Conservation (phyloP, 2,797 vertebrate species). For the Acipenser ruthenus region DNA sequence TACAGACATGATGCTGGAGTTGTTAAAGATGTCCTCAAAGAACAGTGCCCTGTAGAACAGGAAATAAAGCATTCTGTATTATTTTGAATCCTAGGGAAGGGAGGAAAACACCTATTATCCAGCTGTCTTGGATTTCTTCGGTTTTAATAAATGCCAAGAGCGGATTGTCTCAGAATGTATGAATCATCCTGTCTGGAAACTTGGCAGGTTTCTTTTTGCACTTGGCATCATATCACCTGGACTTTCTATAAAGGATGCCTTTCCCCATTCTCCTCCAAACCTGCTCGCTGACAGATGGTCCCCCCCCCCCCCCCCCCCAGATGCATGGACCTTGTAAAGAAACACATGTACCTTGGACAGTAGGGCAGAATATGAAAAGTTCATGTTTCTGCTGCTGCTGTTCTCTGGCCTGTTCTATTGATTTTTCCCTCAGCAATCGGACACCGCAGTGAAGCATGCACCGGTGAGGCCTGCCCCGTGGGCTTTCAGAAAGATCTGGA, state of each 20-base stretch:
- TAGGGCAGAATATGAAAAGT: slow-evolving; percentile 44
- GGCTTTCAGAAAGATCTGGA: slow-evolving; percentile 36
- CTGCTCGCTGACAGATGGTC: not conserved
- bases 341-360: slow-evolving; percentile 29
- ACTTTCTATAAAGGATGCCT: not conserved
- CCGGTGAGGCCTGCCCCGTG: slow-evolving; percentile 32
- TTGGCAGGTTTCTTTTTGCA: not conserved
- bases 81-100: not conserved
- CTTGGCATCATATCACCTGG: not conserved
- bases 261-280: not conserved
- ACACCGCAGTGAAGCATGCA: slow-evolving; percentile 43
- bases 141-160: not conserved
- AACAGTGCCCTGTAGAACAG: too few species aligned
- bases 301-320: slow-evolving; percentile 19
- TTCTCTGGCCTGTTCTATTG: slow-evolving; percentile 48
- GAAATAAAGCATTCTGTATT: too few species aligned
- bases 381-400: slow-evolving; percentile 42
- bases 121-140: not conserved
- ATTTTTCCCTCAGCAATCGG: slow-evolving; percentile 53
- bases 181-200: not conserved
- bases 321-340: slow-evolving; percentile 19
- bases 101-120: not conserved
- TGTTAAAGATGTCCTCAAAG: too few species aligned
- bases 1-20: too few species aligned
- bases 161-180: not conserved